Base-by-base conservation (phyloP, 2,797 vertebrate genomes). In the Pelochelys cantorii region DNA sequence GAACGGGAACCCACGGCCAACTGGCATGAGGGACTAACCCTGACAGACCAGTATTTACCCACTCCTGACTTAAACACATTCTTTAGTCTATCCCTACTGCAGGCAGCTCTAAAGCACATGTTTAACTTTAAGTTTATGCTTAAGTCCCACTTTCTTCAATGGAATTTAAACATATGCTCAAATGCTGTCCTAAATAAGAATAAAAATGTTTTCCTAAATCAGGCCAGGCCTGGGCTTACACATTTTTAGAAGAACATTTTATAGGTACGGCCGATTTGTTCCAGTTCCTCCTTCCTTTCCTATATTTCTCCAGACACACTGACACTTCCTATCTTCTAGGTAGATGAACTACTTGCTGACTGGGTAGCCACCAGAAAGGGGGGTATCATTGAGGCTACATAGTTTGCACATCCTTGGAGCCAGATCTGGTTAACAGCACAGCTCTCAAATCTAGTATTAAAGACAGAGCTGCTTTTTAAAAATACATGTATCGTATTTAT, bases 401-500 rank as follows among this genome's bases (percentile, higher is more conserved):
- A 52, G 74, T 77, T 52, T 77, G 42, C 42, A 77, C 23, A 37
- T 77, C 37, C 25, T 37, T 93, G 68, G 79, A 56, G 42, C 31
- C 42, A 71, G 71, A n/a, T 48, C 60, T 13, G 29, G 20, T 18
- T 86, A 65, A 3, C 55, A 52, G 68, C 85, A 75, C 0, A 71
- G 7, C 1, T 89, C 79, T 56, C 80, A 57, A 87, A 90, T 14
- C 25, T 52, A 77, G 17, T 29, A 29, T 27, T 8, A 29, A 77
- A 12, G 7, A 52, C 11, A 37, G 68, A 8, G 18, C 34, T 71
- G 68, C 34, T 34, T 23, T 71, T 71, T 71, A 10, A 11, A 54
- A 34, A 53, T 54, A 18, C 23, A 31, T 4, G 6, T 55, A 14
- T 53, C 62, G 29, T 86, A 84, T 3, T 88, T 94, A 97, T 96